Evolutionary conservation across 2,888 invertebrate genomes (phyloP).

Genomic region (Lithophane leautieri): DNA sequence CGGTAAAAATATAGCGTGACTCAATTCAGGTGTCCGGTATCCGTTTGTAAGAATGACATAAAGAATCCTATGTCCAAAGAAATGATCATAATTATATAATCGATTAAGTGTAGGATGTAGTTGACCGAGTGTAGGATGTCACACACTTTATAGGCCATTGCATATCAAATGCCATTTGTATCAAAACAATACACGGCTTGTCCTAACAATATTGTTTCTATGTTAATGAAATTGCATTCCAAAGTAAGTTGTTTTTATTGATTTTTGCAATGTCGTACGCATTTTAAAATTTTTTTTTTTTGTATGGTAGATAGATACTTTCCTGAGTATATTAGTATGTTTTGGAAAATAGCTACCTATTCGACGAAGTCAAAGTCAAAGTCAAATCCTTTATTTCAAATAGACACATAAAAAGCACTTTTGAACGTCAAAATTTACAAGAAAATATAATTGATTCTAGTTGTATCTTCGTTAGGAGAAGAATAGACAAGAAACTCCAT

Average conservation of each 20-base stretch:
- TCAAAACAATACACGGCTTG: neutral
- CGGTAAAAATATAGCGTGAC: neutral
- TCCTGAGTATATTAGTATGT: neutral
- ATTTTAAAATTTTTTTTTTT: too few relatives aligned
- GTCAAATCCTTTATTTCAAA: too few relatives aligned
- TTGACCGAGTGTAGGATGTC: constrained; percentile 1
- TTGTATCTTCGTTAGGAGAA: too few relatives aligned
- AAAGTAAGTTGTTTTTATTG: neutral
- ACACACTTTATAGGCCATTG: neutral
- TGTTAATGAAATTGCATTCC: neutral
- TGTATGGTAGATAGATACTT: neutral
- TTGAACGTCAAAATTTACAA: too few relatives aligned
- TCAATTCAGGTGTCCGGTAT: constrained; percentile 1
- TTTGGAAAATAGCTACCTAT: neutral
- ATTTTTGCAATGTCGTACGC: too few relatives aligned
- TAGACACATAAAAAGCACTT: too few relatives aligned
- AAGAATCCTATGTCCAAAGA: neutral
- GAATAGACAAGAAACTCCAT: too few relatives aligned
- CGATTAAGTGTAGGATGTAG: neutral
- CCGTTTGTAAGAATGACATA: neutral
- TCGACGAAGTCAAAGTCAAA: neutral
- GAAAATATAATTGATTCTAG: too few relatives aligned
- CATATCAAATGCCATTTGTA: constrained; percentile 1
- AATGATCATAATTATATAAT: neutral
- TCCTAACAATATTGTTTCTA: neutral